Percentiles rank a stretch among this genome's conserved stretches.
Conservation (phyloP, 1,140 invertebrate genomes). For the Diabrotica undecimpunctata region DNA sequence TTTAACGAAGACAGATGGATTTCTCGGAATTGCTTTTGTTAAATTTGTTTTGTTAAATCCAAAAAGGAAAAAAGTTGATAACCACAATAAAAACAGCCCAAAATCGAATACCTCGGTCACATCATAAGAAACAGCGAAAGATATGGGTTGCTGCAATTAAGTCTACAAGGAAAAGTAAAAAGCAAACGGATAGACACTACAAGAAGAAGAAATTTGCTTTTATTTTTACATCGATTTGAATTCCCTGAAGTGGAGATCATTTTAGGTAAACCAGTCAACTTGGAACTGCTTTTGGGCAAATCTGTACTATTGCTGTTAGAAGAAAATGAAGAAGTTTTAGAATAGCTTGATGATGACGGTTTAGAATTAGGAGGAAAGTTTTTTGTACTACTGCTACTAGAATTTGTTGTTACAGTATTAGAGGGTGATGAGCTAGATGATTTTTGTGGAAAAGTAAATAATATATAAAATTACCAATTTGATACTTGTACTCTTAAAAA, state of each 20-base stretch:
- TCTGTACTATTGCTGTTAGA: conserved; percentile 10
- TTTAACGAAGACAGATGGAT: conserved; percentile 59
- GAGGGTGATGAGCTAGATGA: conserved; percentile 23
- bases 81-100: too few species aligned
- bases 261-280: conserved; percentile 48
- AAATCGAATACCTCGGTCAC: too few species aligned
- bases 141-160: too few species aligned
- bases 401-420: conserved; percentile 21
- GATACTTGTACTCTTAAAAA: too few species aligned
- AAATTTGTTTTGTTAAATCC: too few species aligned
- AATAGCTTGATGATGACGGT: conserved; percentile 6
- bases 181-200: too few species aligned
- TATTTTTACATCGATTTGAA: conserved; percentile 55
- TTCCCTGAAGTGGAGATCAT: conserved; percentile 50
- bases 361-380: conserved; percentile 18
- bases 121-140: too few species aligned
- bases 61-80: too few species aligned
- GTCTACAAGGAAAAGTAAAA: too few species aligned
- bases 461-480: too few species aligned
- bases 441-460: too few species aligned
- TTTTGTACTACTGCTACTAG: conserved; percentile 18
- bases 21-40: conserved; percentile 56
- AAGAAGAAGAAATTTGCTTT: too few species aligned
- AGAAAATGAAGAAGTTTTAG: conserved; percentile 13
- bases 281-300: conserved; percentile 45